These are phyloP conservation scores for Alaudala cheleensis DNA, from an alignment of 2,113 vertebrate genomes.

Conservation along the genomic window DNA sequence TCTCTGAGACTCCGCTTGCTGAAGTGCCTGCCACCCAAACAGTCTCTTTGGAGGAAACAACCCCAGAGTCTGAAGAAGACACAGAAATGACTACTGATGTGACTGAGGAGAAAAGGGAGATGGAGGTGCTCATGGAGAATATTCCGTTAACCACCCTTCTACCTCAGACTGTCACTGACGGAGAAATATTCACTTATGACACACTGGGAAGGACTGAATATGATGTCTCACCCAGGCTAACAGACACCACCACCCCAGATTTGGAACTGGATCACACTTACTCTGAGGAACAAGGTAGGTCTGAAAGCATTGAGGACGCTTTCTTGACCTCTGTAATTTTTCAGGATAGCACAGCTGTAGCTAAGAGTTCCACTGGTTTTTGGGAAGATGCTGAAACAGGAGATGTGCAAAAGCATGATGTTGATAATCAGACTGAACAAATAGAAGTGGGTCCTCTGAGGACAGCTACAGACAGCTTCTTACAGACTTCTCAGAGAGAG, in stretches of 20 bases:
- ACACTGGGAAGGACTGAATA: slow-evolving; percentile 44
- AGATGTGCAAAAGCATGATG: slow-evolving; percentile 31
- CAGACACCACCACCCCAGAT: slow-evolving; percentile 28
- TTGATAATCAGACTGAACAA: slow-evolving; percentile 71
- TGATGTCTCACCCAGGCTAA: neutral
- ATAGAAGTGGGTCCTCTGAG: slow-evolving; percentile 78
- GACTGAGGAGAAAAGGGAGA: slow-evolving; percentile 46
- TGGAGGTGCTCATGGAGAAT: slow-evolving; percentile 47
- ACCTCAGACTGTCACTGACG: slow-evolving; percentile 59
- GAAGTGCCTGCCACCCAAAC: slow-evolving; percentile 50
- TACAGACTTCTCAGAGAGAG: slow-evolving; percentile 27
- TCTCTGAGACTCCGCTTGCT: slow-evolving; percentile 4
- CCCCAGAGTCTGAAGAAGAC: slow-evolving; percentile 46
- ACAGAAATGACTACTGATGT: slow-evolving; percentile 9
- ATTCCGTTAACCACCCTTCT: slow-evolving; percentile 54
- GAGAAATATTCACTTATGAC: neutral
- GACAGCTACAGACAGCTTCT: slow-evolving; percentile 56
- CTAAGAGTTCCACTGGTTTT: slow-evolving; percentile 36
- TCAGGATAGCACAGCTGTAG: slow-evolving; percentile 50
- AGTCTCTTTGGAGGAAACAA: slow-evolving; percentile 45
- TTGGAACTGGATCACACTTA: slow-evolving; percentile 54
- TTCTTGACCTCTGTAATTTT: slow-evolving; percentile 61
- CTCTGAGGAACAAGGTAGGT: slow-evolving; percentile 60
- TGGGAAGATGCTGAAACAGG: slow-evolving; percentile 46
- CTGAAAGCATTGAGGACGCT: slow-evolving; percentile 67